Percentiles rank a stretch among this genome's conserved stretches.
phyloP scores from a whole-genome alignment of 2,888 invertebrate genomes.

The Lordiphosa fenestrarum region DNA sequence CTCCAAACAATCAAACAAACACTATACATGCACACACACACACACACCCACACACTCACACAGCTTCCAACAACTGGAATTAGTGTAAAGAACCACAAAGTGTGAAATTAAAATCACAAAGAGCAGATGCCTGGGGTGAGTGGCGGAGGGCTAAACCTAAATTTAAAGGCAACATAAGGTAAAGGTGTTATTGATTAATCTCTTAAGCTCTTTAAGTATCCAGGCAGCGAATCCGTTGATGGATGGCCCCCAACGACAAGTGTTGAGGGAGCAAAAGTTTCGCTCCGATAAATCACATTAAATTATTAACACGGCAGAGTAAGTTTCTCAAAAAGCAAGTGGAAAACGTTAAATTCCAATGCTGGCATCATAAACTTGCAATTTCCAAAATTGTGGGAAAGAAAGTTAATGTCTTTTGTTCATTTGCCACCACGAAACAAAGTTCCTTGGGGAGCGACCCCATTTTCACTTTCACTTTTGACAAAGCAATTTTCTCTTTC shows the following conservation, averaged over 20 bases:
- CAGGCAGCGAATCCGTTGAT: constrained; percentile 7
- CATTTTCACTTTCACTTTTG: too few species aligned
- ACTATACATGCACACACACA: constrained; percentile 34
- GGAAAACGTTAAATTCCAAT: background rate
- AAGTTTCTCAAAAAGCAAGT: background rate
- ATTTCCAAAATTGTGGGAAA: too few species aligned
- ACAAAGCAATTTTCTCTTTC: too few species aligned
- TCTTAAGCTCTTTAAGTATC: constrained; percentile 25
- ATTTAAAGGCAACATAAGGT: constrained; percentile 31
- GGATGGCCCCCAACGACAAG: constrained; percentile 7
- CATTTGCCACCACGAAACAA: too few species aligned
- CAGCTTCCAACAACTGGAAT: constrained; percentile 11
- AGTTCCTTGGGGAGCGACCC: too few species aligned
- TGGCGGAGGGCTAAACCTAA: constrained; percentile 19
- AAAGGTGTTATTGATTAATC: constrained; percentile 40
- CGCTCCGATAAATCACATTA: constrained; percentile 9
- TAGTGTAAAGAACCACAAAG: constrained; percentile 34
- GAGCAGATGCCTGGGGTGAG: background rate
- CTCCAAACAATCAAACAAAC: constrained; percentile 27
- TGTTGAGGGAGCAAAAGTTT: constrained; percentile 17
- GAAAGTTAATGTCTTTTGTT: too few species aligned
- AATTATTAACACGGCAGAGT: constrained; percentile 6
- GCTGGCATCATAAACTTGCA: background rate
- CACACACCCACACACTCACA: constrained; percentile 19
- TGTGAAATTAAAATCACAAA: constrained; percentile 44